Percentiles rank a stretch among this genome's conserved stretches.
phyloP scores from a whole-genome alignment of 2,888 invertebrate species.

The Cyrtodaria siliqua region DNA sequence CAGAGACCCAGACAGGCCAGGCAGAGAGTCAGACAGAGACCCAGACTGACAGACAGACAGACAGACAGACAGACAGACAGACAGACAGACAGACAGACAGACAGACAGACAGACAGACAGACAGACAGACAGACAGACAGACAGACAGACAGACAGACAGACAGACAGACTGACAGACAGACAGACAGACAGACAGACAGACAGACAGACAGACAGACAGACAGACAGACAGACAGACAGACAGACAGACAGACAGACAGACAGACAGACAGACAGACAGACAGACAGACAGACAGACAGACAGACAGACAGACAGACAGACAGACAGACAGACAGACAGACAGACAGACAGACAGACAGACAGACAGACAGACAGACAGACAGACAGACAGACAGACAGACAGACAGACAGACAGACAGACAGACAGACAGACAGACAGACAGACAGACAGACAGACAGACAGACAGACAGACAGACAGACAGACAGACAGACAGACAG shows the following conservation, averaged over 20 bases:
- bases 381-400: constrained; percentile 29
- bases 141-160: constrained; percentile 14
- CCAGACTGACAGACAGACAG: no score
- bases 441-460: constrained; percentile 26
- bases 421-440: constrained; percentile 22
- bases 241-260: constrained; percentile 46
- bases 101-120: constrained; percentile 47
- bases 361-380: constrained; percentile 28
- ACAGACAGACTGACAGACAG: constrained; percentile 23
- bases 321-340: constrained; percentile 36
- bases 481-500: constrained; percentile 34
- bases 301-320: constrained; percentile 23
- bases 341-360: constrained; percentile 28
- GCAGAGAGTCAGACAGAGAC: no score
- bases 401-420: constrained; percentile 36
- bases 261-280: constrained; percentile 27
- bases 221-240: constrained; percentile 42
- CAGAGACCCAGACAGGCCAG: no score
- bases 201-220: constrained; percentile 29
- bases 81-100: constrained; percentile 37
- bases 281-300: constrained; percentile 23
- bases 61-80: constrained; percentile 17
- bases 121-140: constrained; percentile 34
- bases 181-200: constrained; percentile 41
- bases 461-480: constrained; percentile 36